Evolutionary conservation across 1,140 invertebrate species (phyloP).

Genomic region (Hycleus phaleratus): DNA sequence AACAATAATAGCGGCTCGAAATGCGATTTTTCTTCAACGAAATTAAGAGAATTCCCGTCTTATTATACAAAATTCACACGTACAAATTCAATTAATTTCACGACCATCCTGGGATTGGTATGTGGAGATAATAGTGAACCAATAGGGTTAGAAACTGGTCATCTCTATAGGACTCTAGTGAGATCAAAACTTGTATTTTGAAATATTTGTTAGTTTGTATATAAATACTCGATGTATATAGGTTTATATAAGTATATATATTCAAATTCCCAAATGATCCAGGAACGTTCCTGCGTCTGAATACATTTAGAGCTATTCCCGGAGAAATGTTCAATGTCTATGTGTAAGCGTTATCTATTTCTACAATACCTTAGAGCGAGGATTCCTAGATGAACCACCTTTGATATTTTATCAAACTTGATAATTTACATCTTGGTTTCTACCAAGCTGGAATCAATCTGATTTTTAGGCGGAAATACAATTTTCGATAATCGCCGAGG

Average conservation of each 20-base stretch:
- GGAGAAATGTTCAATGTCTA: not conserved
- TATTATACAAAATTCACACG: too few relatives aligned
- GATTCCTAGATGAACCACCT: slow-evolving; percentile 36
- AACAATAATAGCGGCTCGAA: too few relatives aligned
- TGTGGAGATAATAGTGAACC: slow-evolving; percentile 25
- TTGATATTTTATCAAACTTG: slow-evolving; percentile 33
- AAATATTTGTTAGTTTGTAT: not conserved
- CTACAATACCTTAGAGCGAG: slow-evolving; percentile 30
- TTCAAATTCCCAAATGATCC: slow-evolving; percentile 37
- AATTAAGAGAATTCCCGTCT: too few relatives aligned
- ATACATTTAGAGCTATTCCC: slow-evolving; percentile 31
- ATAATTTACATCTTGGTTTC: slow-evolving; percentile 33
- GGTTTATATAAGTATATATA: slow-evolving; percentile 23
- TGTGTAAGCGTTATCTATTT: slow-evolving; percentile 15
- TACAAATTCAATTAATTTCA: too few relatives aligned
- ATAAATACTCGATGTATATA: too few relatives aligned
- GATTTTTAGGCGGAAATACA: too few relatives aligned
- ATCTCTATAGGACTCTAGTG: slow-evolving; percentile 26
- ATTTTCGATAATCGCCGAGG: not conserved
- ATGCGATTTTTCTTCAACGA: slow-evolving; percentile 12
- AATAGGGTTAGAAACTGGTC: slow-evolving; percentile 19
- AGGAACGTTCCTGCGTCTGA: slow-evolving; percentile 27
- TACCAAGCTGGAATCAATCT: too few relatives aligned
- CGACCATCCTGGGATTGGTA: too few relatives aligned
- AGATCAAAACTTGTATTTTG: slow-evolving; percentile 31